These are phyloP conservation scores for Ginglymostoma cirratum DNA, from an alignment of 2,113 vertebrate genomes.

Conservation along the genomic window DNA sequence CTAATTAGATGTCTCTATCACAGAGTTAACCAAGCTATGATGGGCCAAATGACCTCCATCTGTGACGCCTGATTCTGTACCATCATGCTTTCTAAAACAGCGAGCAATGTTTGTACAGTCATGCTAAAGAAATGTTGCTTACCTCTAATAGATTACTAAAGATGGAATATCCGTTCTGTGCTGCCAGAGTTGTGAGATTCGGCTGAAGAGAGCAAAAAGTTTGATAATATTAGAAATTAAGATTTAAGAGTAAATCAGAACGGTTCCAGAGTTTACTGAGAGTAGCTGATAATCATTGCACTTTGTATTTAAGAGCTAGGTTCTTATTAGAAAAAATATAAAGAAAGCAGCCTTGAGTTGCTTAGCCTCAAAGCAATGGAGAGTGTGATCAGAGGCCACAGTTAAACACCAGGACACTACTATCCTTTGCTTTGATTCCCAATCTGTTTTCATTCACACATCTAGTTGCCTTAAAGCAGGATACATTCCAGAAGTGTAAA, in stretches of 20 bases:
- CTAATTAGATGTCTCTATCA: neutral
- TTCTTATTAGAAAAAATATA: too few species aligned
- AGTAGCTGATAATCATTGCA: too few species aligned
- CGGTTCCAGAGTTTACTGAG: too few species aligned
- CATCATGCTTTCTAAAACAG: neutral
- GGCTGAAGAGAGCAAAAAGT: slow-evolving; percentile 50
- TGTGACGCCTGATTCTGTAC: neutral
- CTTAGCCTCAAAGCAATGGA: neutral
- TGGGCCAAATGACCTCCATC: neutral
- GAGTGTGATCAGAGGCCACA: too few species aligned
- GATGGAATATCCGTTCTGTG: slow-evolving; percentile 60
- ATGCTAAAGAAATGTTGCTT: slow-evolving; percentile 41
- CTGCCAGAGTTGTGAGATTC: slow-evolving; percentile 66
- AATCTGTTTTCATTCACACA: too few species aligned
- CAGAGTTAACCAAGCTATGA: neutral
- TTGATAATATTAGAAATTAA: neutral
- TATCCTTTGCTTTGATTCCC: too few species aligned
- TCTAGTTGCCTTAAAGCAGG: too few species aligned
- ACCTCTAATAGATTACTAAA: slow-evolving; percentile 80
- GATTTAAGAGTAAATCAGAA: too few species aligned
- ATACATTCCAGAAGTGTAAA: too few species aligned
- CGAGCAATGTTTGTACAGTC: neutral
- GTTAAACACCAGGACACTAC: too few species aligned
- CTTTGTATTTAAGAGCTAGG: too few species aligned
- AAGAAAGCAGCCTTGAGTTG: too few species aligned